A percentile compares a stretch with the other conserved stretches of the same genome.
Evolutionary conservation across 1,140 invertebrate species (phyloP).

Genomic region (Drosophila mojavensis): DNA sequence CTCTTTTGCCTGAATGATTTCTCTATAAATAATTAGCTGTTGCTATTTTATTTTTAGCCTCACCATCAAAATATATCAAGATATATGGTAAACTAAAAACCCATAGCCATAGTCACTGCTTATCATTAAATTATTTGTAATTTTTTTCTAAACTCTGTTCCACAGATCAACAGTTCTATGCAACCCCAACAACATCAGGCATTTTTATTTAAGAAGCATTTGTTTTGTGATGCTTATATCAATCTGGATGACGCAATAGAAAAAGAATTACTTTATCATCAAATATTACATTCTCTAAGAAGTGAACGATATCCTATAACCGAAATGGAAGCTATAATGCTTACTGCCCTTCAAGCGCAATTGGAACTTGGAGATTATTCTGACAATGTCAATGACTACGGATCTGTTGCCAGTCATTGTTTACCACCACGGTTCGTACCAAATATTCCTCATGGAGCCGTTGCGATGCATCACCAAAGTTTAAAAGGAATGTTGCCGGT

Average conservation of each 20-base stretch:
- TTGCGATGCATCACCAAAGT: constrained; percentile 94
- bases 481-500: constrained; percentile 92
- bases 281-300: constrained; percentile 94
- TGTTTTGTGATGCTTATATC: constrained; percentile 94
- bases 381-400: constrained; percentile 89
- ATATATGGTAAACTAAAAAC: no score
- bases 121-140: neutral
- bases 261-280: constrained; percentile 98
- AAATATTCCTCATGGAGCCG: constrained; percentile 90
- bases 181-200: constrained; percentile 86
- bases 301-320: constrained; percentile 96
- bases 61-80: no score
- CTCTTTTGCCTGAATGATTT: no score
- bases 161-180: constrained; percentile 29
- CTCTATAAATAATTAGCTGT: no score
- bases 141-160: neutral
- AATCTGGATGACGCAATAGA: constrained; percentile 95
- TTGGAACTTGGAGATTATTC: constrained; percentile 94
- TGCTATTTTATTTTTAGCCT: no score
- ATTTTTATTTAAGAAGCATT: constrained; percentile 95
- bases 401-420: constrained; percentile 91
- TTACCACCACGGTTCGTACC: constrained; percentile 92
- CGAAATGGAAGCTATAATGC: constrained; percentile 96
- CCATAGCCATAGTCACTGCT: no score
- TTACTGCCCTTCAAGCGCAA: constrained; percentile 96